Base-by-base conservation (phyloP, 2,797 vertebrate species). In the Alosa sapidissima region DNA sequence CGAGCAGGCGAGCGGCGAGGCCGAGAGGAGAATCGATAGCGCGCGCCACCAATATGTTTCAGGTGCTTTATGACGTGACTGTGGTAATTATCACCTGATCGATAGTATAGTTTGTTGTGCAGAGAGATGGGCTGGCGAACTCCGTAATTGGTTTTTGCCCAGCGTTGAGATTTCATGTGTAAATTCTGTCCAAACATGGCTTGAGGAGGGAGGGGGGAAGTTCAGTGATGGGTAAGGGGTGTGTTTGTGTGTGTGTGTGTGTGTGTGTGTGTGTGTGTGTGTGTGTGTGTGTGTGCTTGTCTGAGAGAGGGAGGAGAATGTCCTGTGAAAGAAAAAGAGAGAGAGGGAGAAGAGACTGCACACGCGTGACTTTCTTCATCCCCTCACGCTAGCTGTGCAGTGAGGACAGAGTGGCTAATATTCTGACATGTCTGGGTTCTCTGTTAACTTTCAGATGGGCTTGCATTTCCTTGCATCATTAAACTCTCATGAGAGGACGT, bases 41-140 rank as follows among this genome's bases (percentile, higher is more conserved):
- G 92, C 93, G 92, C 94, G 92, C 91, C 92, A 94, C 94, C 94
- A 95, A 95, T 95, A 94, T 94, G 93, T 93, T 94, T 92, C 93
- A 93, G 92, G 94, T 94, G 93, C 93, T 95, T 95, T 95, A 95
- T 95, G 94, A 95, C 94, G 93, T 93, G 93, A 95, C 94, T 93
- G 91, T 93, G 93, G 93, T 95, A 95, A 96, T 96, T 95, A 96
- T 95, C 92, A 91, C 90, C 88, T 72, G 91, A 94, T 96, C 95
- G 91, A 96, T 96, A 91, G 92, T 93, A 94, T 87, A 92, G 93
- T 94, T 94, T 94, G 93, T 94, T 95, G 91, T 93, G 92, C 87
- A 89, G 90, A 92, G 87, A 86, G 91, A 90, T 87, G 82, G 91
- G 87, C 33, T 86, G 87, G 89, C 90, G 89, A 60, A 82, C 89